These are phyloP conservation scores for Otus sunia DNA, from an alignment of 2,113 vertebrate genomes.

Conservation along the genomic window DNA sequence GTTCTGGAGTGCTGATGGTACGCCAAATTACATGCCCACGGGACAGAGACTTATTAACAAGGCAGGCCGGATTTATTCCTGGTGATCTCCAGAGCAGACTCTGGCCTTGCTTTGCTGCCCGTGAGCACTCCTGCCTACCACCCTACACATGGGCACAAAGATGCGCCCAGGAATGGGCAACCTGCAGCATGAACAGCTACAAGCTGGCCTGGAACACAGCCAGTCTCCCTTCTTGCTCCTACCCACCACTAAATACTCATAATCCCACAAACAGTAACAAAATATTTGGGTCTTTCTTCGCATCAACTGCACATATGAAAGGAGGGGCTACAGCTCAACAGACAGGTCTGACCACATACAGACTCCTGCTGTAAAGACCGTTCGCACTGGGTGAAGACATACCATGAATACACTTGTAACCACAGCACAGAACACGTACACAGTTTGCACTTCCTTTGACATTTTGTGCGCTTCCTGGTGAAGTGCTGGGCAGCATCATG, in stretches of 20 bases:
- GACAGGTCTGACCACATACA: fast-evolving
- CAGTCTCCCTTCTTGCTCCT: not conserved
- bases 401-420: not conserved
- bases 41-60: not conserved
- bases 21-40: fast-evolving
- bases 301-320: not conserved
- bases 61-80: not conserved
- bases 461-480: not conserved
- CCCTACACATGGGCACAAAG: too few species aligned
- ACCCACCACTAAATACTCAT: not conserved
- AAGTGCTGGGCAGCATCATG: not conserved
- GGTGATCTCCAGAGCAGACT: not conserved
- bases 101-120: not conserved
- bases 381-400: fast-evolving
- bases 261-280: not conserved
- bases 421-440: not conserved
- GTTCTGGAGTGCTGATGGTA: not conserved
- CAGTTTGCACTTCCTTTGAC: not conserved
- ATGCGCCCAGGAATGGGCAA: fast-evolving
- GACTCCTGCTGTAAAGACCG: not conserved
- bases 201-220: not conserved
- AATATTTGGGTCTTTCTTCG: not conserved
- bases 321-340: not conserved
- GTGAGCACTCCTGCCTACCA: fast-evolving
- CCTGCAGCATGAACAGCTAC: not conserved